phyloP scores from a whole-genome alignment of 30 jellyfish, hydroid and myxozoan species.

The Rhopilema esculentum region DNA sequence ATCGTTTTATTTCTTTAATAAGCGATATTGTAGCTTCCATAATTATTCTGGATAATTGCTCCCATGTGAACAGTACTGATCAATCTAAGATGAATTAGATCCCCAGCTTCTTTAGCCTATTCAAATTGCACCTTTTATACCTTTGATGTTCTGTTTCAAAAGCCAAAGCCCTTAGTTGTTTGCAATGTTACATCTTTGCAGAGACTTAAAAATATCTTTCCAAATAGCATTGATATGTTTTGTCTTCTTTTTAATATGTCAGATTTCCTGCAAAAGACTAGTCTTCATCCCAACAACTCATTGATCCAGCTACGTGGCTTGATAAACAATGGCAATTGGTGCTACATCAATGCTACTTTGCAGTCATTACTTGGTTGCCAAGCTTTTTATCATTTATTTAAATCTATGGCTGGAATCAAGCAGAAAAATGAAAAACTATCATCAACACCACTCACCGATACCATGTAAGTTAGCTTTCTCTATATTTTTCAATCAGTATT shows the following conservation, averaged over 20 bases:
- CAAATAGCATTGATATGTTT: no score
- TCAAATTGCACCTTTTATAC: no score
- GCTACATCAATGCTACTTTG: constrained; percentile 96
- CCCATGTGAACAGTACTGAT: no score
- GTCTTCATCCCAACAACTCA: constrained; percentile 18
- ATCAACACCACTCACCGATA: constrained; percentile 88
- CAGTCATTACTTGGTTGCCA: constrained; percentile 92
- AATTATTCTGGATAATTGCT: background rate
- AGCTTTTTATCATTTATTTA: constrained; percentile 76
- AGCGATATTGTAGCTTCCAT: background rate
- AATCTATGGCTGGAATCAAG: constrained; percentile 61
- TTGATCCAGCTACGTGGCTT: constrained; percentile 89
- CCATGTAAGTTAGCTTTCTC: constrained; percentile 76
- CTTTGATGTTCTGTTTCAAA: no score
- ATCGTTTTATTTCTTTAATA: background rate
- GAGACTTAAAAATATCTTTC: no score
- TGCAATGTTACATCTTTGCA: no score
- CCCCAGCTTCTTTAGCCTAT: no score
- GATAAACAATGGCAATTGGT: constrained; percentile 96
- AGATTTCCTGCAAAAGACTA: constrained; percentile 63
- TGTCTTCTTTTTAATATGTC: background rate
- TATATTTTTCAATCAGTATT: background rate
- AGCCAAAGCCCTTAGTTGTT: no score
- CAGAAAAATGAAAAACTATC: constrained; percentile 59
- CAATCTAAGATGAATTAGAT: no score